These are phyloP conservation scores for Celastrina argiolus DNA, from an alignment of 2,888 invertebrate species.

Conservation along the genomic window DNA sequence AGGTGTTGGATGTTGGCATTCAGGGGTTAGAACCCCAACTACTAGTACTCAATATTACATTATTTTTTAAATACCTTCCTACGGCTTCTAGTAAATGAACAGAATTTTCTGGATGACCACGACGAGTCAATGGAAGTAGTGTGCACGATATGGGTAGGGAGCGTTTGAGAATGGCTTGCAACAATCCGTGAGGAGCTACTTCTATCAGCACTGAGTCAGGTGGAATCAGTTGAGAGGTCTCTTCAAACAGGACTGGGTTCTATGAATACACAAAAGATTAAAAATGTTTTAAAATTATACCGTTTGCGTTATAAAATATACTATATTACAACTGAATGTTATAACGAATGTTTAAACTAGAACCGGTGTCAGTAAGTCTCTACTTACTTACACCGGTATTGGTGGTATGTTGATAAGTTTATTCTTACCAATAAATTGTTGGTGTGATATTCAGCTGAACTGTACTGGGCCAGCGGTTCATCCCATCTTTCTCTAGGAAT, in stretches of 20 bases:
- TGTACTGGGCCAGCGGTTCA: slow-evolving; percentile 56
- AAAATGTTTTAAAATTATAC: no score
- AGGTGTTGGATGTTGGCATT: no score
- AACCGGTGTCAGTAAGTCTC: no score
- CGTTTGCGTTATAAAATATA: no score
- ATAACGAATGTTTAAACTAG: no score
- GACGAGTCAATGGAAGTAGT: slow-evolving; percentile 84
- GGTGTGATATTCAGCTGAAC: slow-evolving; percentile 89
- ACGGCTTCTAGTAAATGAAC: slow-evolving; percentile 75
- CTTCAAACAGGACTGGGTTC: slow-evolving; percentile 83
- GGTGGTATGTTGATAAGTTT: no score
- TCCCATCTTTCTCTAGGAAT: no score
- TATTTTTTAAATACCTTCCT: slow-evolving; percentile 68
- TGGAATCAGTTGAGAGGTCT: slow-evolving; percentile 84
- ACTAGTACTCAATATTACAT: no score
- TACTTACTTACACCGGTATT: no score
- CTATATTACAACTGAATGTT: not conserved
- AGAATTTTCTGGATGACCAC: slow-evolving; percentile 79
- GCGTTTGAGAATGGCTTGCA: no score
- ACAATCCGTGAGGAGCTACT: slow-evolving; percentile 89
- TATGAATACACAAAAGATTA: slow-evolving; percentile 29
- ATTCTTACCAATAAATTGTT: slow-evolving; percentile 84
- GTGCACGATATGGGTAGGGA: slow-evolving; percentile 79
- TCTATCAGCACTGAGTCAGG: slow-evolving; percentile 87
- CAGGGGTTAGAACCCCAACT: no score